A percentile compares a stretch with the other conserved stretches of the same genome.
Conservation (phyloP, 2,888 invertebrate genomes). For the Junonia oenone region DNA sequence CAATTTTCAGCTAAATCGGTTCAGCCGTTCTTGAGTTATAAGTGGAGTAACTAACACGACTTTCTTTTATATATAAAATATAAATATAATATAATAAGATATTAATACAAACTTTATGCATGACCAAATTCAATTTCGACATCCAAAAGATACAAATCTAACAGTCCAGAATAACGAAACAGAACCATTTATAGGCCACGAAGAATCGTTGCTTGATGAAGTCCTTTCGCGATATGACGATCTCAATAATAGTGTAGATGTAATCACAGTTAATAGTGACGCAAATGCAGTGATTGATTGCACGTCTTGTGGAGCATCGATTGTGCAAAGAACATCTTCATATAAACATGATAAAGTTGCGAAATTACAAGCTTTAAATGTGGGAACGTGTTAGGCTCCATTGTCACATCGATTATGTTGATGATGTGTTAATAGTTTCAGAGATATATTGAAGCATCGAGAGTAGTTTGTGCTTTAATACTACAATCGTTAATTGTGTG, state of each 20-base stretch:
- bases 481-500: no score
- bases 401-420: background rate
- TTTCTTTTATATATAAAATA: no score
- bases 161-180: background rate
- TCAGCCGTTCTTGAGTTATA: no score
- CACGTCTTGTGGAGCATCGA: constrained; percentile 1
- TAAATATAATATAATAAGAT: no score
- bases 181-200: background rate
- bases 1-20: no score
- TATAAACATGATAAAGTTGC: constrained; percentile 4
- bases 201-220: constrained; percentile 1
- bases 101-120: no score
- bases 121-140: background rate
- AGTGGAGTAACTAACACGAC: no score
- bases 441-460: no score
- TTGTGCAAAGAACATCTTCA: constrained; percentile 11
- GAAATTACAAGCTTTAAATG: background rate
- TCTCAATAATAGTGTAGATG: constrained; percentile 19
- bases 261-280: constrained; percentile 21
- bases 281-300: constrained; percentile 21
- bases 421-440: no score
- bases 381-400: background rate
- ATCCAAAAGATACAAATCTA: background rate
- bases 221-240: constrained; percentile 8
- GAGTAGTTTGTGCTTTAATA: no score